These are phyloP conservation scores for Megaceryle torquata DNA, from an alignment of 2,113 vertebrate species.

Conservation along the genomic window DNA sequence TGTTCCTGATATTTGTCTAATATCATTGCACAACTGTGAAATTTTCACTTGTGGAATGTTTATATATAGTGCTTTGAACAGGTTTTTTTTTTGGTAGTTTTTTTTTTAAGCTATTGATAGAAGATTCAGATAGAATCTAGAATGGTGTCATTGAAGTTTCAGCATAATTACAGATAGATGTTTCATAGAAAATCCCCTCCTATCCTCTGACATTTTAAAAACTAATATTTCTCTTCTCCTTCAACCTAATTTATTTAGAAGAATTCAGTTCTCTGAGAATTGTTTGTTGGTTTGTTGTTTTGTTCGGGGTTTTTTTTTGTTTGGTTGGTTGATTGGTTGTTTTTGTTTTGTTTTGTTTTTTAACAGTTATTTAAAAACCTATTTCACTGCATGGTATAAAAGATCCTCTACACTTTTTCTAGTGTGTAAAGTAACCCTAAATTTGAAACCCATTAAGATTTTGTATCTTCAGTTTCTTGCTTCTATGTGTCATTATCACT, in stretches of 20 bases:
- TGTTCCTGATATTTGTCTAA: not conserved
- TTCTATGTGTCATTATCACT: not conserved
- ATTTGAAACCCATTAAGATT: not conserved
- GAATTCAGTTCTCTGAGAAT: not conserved
- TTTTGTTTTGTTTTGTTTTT: not conserved
- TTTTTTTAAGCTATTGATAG: not conserved
- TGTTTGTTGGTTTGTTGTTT: not conserved
- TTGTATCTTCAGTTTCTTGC: not conserved
- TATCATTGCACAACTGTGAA: not conserved
- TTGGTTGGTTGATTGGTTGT: too few species aligned
- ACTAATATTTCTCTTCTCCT: not conserved
- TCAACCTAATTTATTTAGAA: not conserved
- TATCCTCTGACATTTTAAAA: not conserved
- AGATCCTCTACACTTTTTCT: not conserved
- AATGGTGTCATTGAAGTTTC: not conserved
- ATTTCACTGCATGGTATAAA: not conserved
- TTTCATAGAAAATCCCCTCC: not conserved
- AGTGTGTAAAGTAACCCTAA: not conserved
- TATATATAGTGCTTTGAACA: not conserved
- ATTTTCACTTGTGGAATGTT: not conserved
- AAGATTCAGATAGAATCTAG: not conserved
- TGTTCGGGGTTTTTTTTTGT: too few species aligned
- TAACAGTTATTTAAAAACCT: not conserved
- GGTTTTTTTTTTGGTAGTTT: not conserved
- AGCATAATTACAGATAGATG: not conserved